Evolutionary conservation across 2,113 vertebrate species (phyloP).

Genomic region (Puntigrus tetrazona): DNA sequence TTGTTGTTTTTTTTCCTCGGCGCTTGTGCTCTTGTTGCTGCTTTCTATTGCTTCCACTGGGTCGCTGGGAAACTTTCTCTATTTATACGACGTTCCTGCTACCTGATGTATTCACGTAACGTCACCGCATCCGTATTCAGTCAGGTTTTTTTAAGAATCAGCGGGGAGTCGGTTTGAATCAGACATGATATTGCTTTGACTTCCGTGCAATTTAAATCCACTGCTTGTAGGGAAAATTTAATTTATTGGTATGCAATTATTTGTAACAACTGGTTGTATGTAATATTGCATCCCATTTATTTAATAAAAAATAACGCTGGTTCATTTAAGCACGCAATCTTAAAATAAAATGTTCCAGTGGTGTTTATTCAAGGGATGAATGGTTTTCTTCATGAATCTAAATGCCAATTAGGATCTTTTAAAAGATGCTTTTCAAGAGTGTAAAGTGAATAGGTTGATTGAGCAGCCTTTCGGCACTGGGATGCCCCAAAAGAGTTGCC

Average conservation of each 20-base stretch:
- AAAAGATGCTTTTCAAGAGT: no score
- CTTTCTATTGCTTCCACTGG: conserved; percentile 30
- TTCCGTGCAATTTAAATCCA: not conserved
- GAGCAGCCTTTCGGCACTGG: not conserved
- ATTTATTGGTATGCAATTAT: not conserved
- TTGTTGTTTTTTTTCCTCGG: no score
- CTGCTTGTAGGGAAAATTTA: not conserved
- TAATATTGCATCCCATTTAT: no score
- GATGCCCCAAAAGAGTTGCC: not conserved
- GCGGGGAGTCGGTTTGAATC: conserved; percentile 38
- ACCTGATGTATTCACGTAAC: conserved; percentile 47
- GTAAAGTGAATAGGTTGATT: not conserved
- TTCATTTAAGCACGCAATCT: no score
- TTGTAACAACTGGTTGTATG: not conserved
- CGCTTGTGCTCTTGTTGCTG: not conserved
- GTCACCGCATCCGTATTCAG: conserved; percentile 50
- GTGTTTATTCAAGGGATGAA: no score
- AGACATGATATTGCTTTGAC: conserved; percentile 33
- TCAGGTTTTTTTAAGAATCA: conserved; percentile 38
- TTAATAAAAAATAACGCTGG: no score
- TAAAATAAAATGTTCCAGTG: no score
- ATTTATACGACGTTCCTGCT: conserved; percentile 57
- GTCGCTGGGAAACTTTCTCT: conserved; percentile 58
- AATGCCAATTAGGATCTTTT: no score
- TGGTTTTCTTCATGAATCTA: no score